A percentile compares a stretch with the other conserved stretches of the same genome.
Conservation (phyloP, 2,888 invertebrate genomes). For the Troides helena region DNA sequence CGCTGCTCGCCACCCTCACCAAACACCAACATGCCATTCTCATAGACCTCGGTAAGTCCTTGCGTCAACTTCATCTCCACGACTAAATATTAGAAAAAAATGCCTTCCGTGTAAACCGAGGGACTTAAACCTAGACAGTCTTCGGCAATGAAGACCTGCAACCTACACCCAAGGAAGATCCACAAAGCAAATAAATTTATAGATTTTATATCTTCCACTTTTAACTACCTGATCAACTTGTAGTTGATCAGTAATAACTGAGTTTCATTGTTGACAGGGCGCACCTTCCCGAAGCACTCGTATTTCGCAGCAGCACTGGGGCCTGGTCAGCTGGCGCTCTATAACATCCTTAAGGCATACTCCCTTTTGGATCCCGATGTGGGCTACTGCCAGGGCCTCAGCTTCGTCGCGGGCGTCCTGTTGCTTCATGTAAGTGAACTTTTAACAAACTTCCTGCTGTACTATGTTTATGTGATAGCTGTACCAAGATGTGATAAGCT, state of each 20-base stretch:
- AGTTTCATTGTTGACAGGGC: conserved; percentile 69
- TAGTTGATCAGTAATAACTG: not conserved
- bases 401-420: conserved; percentile 96
- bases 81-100: too few relatives aligned
- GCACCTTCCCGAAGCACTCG: conserved; percentile 96
- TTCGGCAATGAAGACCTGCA: too few relatives aligned
- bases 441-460: not conserved
- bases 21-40: conserved; percentile 98
- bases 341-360: conserved; percentile 97
- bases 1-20: conserved; percentile 91
- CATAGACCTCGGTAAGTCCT: conserved; percentile 89
- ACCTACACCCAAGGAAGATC: too few relatives aligned
- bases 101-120: too few relatives aligned
- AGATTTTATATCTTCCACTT: too few relatives aligned
- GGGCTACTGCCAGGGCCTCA: conserved; percentile 97
- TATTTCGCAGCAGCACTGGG: conserved; percentile 96
- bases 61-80: not conserved
- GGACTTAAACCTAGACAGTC: too few relatives aligned
- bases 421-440: conserved; percentile 90
- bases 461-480: too few relatives aligned
- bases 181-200: too few relatives aligned
- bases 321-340: conserved; percentile 94
- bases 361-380: conserved; percentile 96
- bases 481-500: too few relatives aligned
- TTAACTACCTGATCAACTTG: too few relatives aligned